Conservation (phyloP, 2,113 vertebrate species). For the Passer montanus region DNA sequence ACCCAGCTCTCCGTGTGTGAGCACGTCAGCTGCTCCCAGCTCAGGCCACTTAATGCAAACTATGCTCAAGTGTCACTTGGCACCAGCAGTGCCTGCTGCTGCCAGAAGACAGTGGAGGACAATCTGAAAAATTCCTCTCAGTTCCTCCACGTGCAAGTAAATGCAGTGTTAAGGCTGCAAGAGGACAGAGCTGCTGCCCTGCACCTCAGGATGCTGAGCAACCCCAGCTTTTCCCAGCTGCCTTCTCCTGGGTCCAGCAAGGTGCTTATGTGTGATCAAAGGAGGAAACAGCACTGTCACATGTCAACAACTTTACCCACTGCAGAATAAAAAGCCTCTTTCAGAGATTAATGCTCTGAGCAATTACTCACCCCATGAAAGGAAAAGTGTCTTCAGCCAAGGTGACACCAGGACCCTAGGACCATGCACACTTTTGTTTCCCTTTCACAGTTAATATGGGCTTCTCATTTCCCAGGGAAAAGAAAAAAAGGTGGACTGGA, state of each 20-base stretch:
- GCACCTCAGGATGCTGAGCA: background rate
- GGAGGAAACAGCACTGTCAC: background rate
- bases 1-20: background rate
- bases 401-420: slow-evolving; percentile 40
- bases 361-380: slow-evolving; percentile 21
- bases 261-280: background rate
- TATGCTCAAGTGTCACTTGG: background rate
- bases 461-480: background rate
- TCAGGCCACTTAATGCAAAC: background rate
- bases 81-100: background rate
- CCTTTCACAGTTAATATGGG: background rate
- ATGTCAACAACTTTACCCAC: background rate
- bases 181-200: background rate
- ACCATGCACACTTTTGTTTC: background rate
- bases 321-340: slow-evolving; percentile 46
- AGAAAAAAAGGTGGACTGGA: background rate
- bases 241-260: background rate
- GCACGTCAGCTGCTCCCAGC: background rate
- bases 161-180: rapidly evolving
- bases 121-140: background rate
- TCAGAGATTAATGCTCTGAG: slow-evolving; percentile 35
- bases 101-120: background rate
- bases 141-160: background rate
- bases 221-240: background rate
- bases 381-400: slow-evolving; percentile 48